A percentile compares a stretch with the other conserved stretches of the same genome.
Evolutionary conservation across 1,140 invertebrate species (phyloP).

Genomic region (Ips nitidus): DNA sequence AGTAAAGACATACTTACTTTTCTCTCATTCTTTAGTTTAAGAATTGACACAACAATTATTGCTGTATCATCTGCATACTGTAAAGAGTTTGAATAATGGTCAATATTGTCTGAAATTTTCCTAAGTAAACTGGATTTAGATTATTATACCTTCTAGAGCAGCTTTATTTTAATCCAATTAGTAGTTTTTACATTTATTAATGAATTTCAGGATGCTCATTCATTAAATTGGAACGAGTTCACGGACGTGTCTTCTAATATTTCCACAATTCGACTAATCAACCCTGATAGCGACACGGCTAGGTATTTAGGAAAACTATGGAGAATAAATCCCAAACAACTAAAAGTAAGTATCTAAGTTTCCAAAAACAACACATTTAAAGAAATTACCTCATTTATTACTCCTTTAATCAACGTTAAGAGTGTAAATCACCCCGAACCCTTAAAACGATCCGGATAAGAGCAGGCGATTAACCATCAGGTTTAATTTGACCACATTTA

Average conservation of each 20-base stretch:
- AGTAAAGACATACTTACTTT: too few relatives aligned
- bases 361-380: not conserved
- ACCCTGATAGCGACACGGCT: constrained; percentile 57
- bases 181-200: not conserved
- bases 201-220: constrained; percentile 66
- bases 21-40: too few relatives aligned
- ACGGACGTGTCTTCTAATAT: constrained; percentile 69
- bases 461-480: not conserved
- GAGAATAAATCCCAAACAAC: constrained; percentile 37
- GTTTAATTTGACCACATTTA: not conserved
- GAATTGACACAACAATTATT: too few relatives aligned
- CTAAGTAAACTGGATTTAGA: too few relatives aligned
- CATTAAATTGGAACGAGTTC: constrained; percentile 68
- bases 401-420: not conserved
- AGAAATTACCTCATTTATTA: not conserved
- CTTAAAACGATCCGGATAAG: not conserved
- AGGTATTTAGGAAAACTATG: constrained; percentile 54
- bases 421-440: constrained; percentile 1
- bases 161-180: not conserved
- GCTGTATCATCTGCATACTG: too few relatives aligned
- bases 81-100: too few relatives aligned
- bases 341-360: constrained; percentile 27
- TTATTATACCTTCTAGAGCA: too few relatives aligned
- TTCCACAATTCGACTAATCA: constrained; percentile 70
- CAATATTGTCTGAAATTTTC: too few relatives aligned